phyloP scores from a whole-genome alignment of 1,140 invertebrate genomes.

The Oncopodura yosiiana region DNA sequence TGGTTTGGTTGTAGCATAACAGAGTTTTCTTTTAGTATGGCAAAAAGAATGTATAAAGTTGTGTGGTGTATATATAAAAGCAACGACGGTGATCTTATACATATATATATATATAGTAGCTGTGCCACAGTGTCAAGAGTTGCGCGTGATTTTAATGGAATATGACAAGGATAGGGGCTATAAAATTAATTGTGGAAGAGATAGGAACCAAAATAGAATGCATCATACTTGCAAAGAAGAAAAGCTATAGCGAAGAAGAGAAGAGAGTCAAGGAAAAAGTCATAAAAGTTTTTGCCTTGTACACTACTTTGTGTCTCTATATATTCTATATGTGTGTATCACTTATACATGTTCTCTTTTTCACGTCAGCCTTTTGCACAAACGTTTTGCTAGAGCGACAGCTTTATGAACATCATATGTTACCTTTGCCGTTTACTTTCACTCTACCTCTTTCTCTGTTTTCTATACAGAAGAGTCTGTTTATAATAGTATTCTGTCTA shows the following conservation, averaged over 20 bases:
- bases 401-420: conserved; percentile 36
- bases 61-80: no score
- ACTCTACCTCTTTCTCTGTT: conserved; percentile 16
- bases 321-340: no score
- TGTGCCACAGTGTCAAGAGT: conserved; percentile 15
- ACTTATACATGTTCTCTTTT: conserved; percentile 7
- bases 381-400: conserved; percentile 31
- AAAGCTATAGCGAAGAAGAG: conserved; percentile 9
- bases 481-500: neutral
- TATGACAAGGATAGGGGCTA: conserved; percentile 34
- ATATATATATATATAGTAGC: no score
- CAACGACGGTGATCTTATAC: no score
- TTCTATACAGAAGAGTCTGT: neutral
- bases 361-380: conserved; percentile 28
- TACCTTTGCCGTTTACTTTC: conserved; percentile 29
- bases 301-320: conserved; percentile 22
- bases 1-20: no score
- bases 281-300: conserved; percentile 34
- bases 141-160: conserved; percentile 36
- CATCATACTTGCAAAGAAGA: neutral
- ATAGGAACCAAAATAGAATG: conserved; percentile 14
- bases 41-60: no score
- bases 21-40: no score
- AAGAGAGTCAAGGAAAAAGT: conserved; percentile 25
- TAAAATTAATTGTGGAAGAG: conserved; percentile 36